Base-by-base conservation (phyloP, 2,888 invertebrate species). In the Latheticus oryzae region DNA sequence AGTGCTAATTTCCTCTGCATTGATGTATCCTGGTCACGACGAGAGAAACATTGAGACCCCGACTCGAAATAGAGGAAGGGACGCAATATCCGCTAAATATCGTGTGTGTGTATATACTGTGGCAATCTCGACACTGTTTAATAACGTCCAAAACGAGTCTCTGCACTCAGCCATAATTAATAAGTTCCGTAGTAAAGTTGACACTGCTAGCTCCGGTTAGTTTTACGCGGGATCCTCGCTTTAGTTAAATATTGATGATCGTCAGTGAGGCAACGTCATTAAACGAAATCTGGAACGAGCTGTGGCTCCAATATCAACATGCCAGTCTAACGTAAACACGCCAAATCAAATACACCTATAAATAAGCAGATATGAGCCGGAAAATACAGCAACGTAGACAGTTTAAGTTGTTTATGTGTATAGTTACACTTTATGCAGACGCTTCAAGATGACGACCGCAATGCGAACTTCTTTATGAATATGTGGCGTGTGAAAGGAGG, bases 301-400 rank as follows among this genome's bases (percentile, higher is more conserved):
- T 52, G 57, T 43, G 45, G 50, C 40, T 51, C 51, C 55, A 59
- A 59, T 64, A 58, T 51, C 56, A 61, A 61, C 59, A 62, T 50
- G 55, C 60, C 47, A 55, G 60, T 53, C 45, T 59, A 60, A 64
- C 58, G 66, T 68, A 69, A 69, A 71, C 69, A 70, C 57, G 56
- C 64, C 66, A 71, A 70, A 73, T 72, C 71, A 72, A 73, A 73
- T 66, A 62, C 65, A 59, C 63, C 61, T 54, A 69, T 73, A 73
- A 73, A 73, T 73, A 73, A 72, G 64, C 69, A 71, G 73, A 72
- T 73, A 73, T 73, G 73, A 71, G 66, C 69, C 70, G 71, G 73
- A 73, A 74, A 72, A 70, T 73, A 71, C 68, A 73, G 63, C 65
- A 64, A 56, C 60, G 66, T 58, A 65, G 70, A 70, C 68, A 68